Base-by-base conservation (phyloP, 1,140 invertebrate genomes). In the Zaprionus taronus region DNA sequence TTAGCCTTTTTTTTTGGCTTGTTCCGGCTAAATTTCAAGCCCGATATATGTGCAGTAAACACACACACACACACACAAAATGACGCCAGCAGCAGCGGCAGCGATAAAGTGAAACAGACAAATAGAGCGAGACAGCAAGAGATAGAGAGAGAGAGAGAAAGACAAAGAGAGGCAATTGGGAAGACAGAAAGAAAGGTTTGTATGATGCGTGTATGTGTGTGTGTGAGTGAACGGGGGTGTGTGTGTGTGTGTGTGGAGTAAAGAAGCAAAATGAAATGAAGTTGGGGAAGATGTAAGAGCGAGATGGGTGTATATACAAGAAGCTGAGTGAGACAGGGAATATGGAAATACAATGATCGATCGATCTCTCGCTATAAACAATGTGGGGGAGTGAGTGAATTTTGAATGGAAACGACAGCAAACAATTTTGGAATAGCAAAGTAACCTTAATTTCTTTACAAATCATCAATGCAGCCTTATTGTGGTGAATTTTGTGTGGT, bases 51-150 rank as follows among this genome's bases (percentile, higher is more conserved):
- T 74, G 64, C 68, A 58, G 61, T 44, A 47, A 63, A 49, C 44
- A 73, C 38, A 72, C 31, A 71, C 41, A 72, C 41, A 73, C 70
- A 74, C 77, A 76, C 72, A 72, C 31, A 71, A 49, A 77, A 77
- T 53, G 62, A 56, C 28, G 67, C 77, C 72, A 76, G 57, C 58
- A 44, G 17, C 28, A 22, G 28, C n/a, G 67, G 53, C 73, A 72
- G 67, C 69, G 69, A 67, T 51, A 72, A 62, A 61, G 62, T 66
- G 55, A 67, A 36, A 72, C 5, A 77, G 38, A 70, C 65, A 69
- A 41, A 74, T 24, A 57, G 58, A 61, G 47, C 47, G 58, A 49
- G 24, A 49, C 28, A 31, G 28, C 44, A 38, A 22, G 36, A 56
- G 20, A 34, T 26, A 61, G 24, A 38, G 55, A 61, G 11, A 55